A percentile compares a stretch with the other conserved stretches of the same genome.
Conservation (phyloP, 2,888 invertebrate genomes). For the Ormyrus thymus region DNA sequence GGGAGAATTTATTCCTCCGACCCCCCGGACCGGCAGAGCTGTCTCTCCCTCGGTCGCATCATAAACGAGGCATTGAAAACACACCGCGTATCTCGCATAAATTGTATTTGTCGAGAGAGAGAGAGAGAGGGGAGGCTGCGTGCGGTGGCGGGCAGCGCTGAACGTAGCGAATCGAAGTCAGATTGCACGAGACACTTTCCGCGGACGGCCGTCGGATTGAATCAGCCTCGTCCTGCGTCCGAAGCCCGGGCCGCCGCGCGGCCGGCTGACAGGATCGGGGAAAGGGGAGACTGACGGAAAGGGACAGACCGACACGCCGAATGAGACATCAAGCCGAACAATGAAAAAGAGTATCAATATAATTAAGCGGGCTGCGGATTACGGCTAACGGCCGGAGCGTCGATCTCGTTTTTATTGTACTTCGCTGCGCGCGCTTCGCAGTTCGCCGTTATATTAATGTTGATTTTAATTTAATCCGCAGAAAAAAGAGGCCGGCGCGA, state of each 20-base stretch:
- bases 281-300: background rate
- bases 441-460: too few relatives aligned
- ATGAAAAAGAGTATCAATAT: constrained; percentile 40
- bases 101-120: constrained; percentile 51
- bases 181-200: constrained; percentile 55
- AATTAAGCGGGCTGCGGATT: constrained; percentile 28
- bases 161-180: constrained; percentile 53
- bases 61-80: constrained; percentile 55
- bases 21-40: constrained; percentile 9
- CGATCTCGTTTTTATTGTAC: too few relatives aligned
- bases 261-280: constrained; percentile 19
- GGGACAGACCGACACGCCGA: background rate
- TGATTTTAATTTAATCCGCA: too few relatives aligned
- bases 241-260: background rate
- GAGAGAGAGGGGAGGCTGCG: background rate
- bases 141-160: background rate
- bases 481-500: too few relatives aligned
- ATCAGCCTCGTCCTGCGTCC: constrained; percentile 43
- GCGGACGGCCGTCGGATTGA: constrained; percentile 50
- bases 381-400: too few relatives aligned
- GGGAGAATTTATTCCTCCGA: constrained; percentile 40
- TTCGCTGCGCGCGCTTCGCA: too few relatives aligned
- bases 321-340: background rate
- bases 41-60: constrained; percentile 33
- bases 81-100: constrained; percentile 49